Evolutionary conservation across 2,113 vertebrate genomes (phyloP).

Genomic region (Amazona guildingii): DNA sequence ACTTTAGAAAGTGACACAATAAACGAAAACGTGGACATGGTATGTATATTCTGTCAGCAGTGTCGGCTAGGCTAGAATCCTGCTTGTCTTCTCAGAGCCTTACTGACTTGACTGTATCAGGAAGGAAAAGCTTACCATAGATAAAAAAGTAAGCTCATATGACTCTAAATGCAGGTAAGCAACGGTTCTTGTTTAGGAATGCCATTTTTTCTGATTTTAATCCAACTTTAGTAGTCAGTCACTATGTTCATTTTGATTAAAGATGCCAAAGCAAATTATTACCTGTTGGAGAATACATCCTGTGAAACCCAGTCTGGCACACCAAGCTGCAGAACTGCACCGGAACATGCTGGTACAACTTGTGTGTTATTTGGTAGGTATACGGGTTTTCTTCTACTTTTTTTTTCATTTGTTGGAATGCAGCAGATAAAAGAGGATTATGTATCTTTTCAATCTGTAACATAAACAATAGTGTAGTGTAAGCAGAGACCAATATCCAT

Average conservation of each 20-base stretch:
- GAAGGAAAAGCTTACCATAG: neutral
- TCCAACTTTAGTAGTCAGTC: neutral
- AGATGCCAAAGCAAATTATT: conserved; percentile 15
- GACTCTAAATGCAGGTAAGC: neutral
- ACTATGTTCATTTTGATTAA: neutral
- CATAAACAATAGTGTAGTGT: neutral
- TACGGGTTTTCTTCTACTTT: neutral
- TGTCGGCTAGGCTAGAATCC: neutral
- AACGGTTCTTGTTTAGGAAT: neutral
- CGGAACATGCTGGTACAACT: conserved; percentile 80
- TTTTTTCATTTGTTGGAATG: conserved; percentile 74
- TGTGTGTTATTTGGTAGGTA: neutral
- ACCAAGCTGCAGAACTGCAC: conserved; percentile 78
- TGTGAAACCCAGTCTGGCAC: conserved; percentile 82
- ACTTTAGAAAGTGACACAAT: neutral
- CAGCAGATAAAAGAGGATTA: conserved; percentile 68
- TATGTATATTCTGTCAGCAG: neutral
- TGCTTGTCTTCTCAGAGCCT: neutral
- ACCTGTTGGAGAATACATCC: conserved; percentile 79
- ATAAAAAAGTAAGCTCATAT: neutral
- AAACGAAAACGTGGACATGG: neutral
- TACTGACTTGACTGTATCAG: neutral
- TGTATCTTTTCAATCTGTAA: conserved; percentile 81
- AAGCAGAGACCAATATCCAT: neutral
- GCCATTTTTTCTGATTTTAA: neutral